A percentile compares a stretch with the other conserved stretches of the same genome.
These are phyloP conservation scores for Arctia plantaginis DNA, from an alignment of 2,888 invertebrate genomes.

Conservation along the genomic window DNA sequence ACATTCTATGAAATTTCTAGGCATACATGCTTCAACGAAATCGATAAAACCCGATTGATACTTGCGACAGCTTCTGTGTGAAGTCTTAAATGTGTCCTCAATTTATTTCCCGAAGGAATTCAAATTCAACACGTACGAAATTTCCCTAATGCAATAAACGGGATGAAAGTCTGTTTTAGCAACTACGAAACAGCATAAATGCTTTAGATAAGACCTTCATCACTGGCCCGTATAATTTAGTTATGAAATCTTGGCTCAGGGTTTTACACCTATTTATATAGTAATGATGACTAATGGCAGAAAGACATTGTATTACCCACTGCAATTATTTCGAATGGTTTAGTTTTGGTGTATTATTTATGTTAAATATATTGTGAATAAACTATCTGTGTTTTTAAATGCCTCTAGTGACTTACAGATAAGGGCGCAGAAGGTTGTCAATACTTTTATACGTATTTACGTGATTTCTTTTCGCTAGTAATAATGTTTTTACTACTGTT, in stretches of 20 bases:
- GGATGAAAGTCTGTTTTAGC: slow-evolving; percentile 14
- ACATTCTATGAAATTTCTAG: neutral
- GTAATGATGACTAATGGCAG: neutral
- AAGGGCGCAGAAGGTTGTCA: no score
- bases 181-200: slow-evolving; percentile 10
- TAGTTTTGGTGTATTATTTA: no score
- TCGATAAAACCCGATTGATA: slow-evolving; percentile 1
- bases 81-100: slow-evolving; percentile 8
- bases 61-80: neutral
- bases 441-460: no score
- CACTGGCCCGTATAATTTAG: slow-evolving; percentile 9
- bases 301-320: no score
- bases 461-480: no score
- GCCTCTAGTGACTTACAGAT: no score
- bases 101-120: slow-evolving; percentile 3
- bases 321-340: no score
- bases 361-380: no score
- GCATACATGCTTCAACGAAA: neutral
- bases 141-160: slow-evolving; percentile 17
- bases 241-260: neutral
- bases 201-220: slow-evolving; percentile 6
- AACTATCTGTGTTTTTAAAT: no score
- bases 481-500: no score
- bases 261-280: neutral
- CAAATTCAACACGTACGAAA: slow-evolving; percentile 5